Evolutionary conservation across 2,888 invertebrate species (phyloP).

Genomic region (Axea sp.): DNA sequence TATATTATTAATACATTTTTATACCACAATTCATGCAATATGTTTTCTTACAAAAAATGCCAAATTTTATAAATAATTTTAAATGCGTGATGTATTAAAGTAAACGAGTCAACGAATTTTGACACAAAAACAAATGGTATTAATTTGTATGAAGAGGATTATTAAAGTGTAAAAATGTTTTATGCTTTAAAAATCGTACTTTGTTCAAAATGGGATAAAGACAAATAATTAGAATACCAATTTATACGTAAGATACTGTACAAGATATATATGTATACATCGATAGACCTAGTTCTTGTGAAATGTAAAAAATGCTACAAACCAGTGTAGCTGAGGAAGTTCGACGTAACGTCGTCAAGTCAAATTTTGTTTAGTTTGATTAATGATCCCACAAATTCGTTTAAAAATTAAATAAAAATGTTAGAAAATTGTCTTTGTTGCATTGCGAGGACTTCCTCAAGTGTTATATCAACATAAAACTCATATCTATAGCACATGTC

Average conservation of each 20-base stretch:
- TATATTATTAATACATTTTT: no score
- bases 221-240: constrained; percentile 78
- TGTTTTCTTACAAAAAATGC: not conserved
- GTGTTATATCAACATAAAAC: constrained; percentile 44
- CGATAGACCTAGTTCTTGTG: constrained; percentile 34
- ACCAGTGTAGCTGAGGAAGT: constrained; percentile 41
- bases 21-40: not conserved
- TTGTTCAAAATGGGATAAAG: constrained; percentile 72
- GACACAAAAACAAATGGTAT: constrained; percentile 7
- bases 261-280: constrained; percentile 43
- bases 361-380: no score
- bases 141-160: not conserved
- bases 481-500: constrained; percentile 49
- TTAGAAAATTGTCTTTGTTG: not conserved
- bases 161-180: not conserved
- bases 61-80: constrained; percentile 1
- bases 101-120: constrained; percentile 23
- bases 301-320: constrained; percentile 37
- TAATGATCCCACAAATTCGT: no score
- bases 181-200: constrained; percentile 10
- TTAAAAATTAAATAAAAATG: not conserved
- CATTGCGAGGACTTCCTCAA: constrained; percentile 32
- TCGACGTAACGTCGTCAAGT: no score
- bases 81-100: not conserved
- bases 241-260: constrained; percentile 43